These are phyloP conservation scores for Cettia cetti DNA, from an alignment of 2,113 vertebrate species.

Conservation along the genomic window DNA sequence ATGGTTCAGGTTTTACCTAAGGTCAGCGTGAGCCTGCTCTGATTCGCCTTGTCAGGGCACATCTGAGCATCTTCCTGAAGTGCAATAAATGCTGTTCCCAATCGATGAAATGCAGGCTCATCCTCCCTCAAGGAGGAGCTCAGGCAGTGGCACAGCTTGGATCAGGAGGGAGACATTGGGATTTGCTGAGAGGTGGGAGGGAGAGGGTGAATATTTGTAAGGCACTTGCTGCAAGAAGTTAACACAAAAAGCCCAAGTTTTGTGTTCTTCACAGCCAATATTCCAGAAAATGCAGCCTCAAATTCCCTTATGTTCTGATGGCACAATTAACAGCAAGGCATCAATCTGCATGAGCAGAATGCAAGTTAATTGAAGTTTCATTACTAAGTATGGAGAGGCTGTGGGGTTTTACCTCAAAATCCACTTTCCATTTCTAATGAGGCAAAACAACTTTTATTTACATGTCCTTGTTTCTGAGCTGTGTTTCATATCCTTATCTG, in stretches of 20 bases:
- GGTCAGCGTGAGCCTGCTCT: not conserved
- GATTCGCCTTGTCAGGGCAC: not conserved
- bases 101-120: rapidly evolving
- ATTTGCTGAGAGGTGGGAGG: not conserved
- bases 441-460: not conserved
- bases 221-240: not conserved
- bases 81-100: not conserved
- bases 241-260: not conserved
- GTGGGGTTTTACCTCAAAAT: not conserved
- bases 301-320: not conserved
- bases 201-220: not conserved
- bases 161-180: not conserved
- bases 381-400: not conserved
- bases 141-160: not conserved
- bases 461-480: not conserved
- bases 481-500: not conserved
- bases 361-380: not conserved
- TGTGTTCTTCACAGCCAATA: not conserved
- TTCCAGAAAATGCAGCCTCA: not conserved
- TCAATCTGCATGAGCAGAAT: not conserved
- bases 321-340: not conserved
- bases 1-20: not conserved
- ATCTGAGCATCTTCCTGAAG: not conserved
- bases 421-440: not conserved
- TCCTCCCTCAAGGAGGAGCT: not conserved